Base-by-base conservation (phyloP, 1,140 invertebrate genomes). In the Xylocopa sonorina region DNA sequence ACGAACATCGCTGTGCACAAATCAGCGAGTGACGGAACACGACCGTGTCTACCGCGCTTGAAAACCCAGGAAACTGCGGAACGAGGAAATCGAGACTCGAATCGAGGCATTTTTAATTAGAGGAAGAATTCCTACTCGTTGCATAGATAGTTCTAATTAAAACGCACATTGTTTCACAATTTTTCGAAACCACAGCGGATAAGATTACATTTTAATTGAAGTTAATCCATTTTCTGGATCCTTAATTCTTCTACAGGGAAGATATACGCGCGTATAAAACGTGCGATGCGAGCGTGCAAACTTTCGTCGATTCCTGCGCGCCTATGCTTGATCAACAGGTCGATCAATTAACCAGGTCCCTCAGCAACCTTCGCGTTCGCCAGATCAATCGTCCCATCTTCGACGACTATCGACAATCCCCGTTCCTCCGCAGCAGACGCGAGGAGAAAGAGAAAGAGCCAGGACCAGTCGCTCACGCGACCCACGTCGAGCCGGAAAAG, bases 381-480 rank as follows among this genome's bases (percentile, higher is more conserved):
- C 9, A 32, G 41, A 68, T 50, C 64, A n/a, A 69, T 41, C 67
- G 32, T 55, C 21, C 24, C 58, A 64, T 68, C 64, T 48, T 55
- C 63, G 74, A 68, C 58, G 63, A 50, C 53, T 29, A 50, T 71
- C 55, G 74, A 43, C n/a, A 60, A 24, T 9, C 53, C 16, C 43
- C 29, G 51, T 29, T 21, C 27, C 29, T 0, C 24, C 18, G 14
- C 10, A 38, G 6, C 12, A 38, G 27, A 21, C 27, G 3, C n/a
- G 9, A 27, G 38, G 43, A n/a, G 14, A 51, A 34, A 12, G 21
- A 18, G 1, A 32, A 9, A 12, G 24, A 46, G 41, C 7, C 24
- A 24, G 55, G 80, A 46, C 29, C 62, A 50, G 78, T 74, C 55
- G 69, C 82, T 74, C 81, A 73, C 81, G 71, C 77, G 81, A 82